A percentile compares a stretch with the other conserved stretches of the same genome.
Conservation (phyloP, 30 jellyfish, hydroid and myxozoan genomes). For the Cassiopea andromeda region DNA sequence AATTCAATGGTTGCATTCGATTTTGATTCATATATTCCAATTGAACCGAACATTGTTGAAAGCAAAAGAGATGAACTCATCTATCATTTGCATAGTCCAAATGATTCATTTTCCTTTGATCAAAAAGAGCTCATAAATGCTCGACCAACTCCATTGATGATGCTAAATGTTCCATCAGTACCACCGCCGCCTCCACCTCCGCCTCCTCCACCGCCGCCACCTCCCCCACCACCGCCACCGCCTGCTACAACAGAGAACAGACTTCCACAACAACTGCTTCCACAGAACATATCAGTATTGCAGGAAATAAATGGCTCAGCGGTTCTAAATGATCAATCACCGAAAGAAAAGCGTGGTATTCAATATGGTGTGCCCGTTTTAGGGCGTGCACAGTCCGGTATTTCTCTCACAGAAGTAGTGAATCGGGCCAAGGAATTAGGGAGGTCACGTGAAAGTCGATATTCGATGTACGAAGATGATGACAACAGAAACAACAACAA, state of each 20-base stretch:
- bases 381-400: conserved; percentile 40
- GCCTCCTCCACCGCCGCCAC: conserved; percentile 88
- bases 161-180: conserved; percentile 37
- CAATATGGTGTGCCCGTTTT: conserved; percentile 63
- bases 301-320: neutral
- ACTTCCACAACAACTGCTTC: conserved; percentile 28
- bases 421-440: conserved; percentile 75
- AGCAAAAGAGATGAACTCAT: conserved; percentile 66
- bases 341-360: neutral
- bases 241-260: neutral
- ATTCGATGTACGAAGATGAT: conserved; percentile 16
- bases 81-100: conserved; percentile 64
- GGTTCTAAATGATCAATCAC: conserved; percentile 7
- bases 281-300: conserved; percentile 4
- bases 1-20: conserved; percentile 35
- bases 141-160: conserved; percentile 79
- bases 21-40: conserved; percentile 28
- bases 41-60: conserved; percentile 64
- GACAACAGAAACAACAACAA: neutral
- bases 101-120: conserved; percentile 38
- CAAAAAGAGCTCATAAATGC: conserved; percentile 76
- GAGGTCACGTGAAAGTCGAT: conserved; percentile 62
- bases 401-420: conserved; percentile 67
- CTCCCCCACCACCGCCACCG: conserved; percentile 64
- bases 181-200: conserved; percentile 78